These are phyloP conservation scores for Elgaria multicarinata DNA, from an alignment of 2,113 vertebrate species.

Conservation along the genomic window DNA sequence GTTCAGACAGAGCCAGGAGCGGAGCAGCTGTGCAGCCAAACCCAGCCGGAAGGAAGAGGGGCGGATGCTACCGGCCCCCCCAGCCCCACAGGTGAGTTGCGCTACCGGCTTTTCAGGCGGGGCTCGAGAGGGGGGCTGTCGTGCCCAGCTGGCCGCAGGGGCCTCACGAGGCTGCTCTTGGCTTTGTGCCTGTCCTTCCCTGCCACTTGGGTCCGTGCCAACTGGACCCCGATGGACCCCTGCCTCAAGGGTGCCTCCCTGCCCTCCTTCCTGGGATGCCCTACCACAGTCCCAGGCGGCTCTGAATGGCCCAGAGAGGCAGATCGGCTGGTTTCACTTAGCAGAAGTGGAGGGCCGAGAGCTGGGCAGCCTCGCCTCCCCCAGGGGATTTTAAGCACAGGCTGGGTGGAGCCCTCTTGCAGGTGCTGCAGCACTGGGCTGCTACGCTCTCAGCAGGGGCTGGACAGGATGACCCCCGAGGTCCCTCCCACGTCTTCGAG, in stretches of 20 bases:
- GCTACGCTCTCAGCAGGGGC: too few species aligned
- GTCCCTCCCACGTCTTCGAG: background rate
- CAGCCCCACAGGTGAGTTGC: background rate
- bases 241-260: background rate
- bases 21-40: background rate
- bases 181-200: background rate
- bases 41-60: too few species aligned
- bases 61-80: background rate
- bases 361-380: too few species aligned
- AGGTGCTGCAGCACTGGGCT: too few species aligned
- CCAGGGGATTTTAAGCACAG: too few species aligned
- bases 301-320: background rate
- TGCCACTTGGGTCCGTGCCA: background rate
- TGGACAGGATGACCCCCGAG: too few species aligned
- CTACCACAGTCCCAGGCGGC: background rate
- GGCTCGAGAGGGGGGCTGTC: background rate
- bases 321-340: background rate
- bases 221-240: too few species aligned
- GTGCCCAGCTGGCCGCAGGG: too few species aligned
- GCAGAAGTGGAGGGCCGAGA: too few species aligned
- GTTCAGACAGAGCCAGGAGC: too few species aligned
- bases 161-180: background rate
- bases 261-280: background rate
- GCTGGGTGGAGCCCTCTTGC: too few species aligned
- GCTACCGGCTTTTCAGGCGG: fast-evolving